These are phyloP conservation scores for Cheirogaleus medius DNA, from an alignment of 2,113 vertebrate species.

Conservation along the genomic window DNA sequence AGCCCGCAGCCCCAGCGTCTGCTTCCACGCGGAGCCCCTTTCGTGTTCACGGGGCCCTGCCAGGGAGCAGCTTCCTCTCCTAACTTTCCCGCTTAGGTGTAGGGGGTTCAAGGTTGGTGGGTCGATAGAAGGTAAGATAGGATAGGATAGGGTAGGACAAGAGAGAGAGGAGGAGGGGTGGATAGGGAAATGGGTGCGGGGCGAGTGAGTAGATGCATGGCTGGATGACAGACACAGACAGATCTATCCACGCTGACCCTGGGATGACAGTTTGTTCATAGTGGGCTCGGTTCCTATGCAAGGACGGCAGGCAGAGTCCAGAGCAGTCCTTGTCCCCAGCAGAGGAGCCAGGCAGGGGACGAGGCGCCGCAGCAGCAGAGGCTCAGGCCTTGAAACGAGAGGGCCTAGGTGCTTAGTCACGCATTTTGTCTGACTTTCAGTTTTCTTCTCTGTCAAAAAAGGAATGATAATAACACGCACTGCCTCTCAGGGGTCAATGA, in stretches of 20 bases:
- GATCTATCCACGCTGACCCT: not conserved
- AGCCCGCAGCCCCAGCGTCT: rapidly evolving
- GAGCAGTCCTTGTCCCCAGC: not conserved
- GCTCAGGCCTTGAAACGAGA: not conserved
- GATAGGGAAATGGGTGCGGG: too few species aligned
- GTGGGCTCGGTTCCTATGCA: too few species aligned
- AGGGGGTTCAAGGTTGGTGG: not conserved
- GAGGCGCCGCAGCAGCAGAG: not conserved
- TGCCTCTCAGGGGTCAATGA: not conserved
- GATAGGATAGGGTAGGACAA: too few species aligned
- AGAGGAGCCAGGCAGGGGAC: not conserved
- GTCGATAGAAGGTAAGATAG: too few species aligned
- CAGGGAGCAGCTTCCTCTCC: not conserved
- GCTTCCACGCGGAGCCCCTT: not conserved
- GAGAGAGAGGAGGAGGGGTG: too few species aligned
- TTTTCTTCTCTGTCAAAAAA: not conserved
- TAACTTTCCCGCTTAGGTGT: not conserved
- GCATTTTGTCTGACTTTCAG: not conserved
- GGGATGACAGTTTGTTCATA: not conserved
- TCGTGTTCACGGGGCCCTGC: not conserved
- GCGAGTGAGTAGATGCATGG: too few species aligned
- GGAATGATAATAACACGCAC: rapidly evolving
- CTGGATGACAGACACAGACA: too few species aligned
- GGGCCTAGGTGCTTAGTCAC: not conserved
- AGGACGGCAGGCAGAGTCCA: not conserved